phyloP scores from a whole-genome alignment of 1,140 invertebrate genomes.

The Pseudomyrmex cubaensis region DNA sequence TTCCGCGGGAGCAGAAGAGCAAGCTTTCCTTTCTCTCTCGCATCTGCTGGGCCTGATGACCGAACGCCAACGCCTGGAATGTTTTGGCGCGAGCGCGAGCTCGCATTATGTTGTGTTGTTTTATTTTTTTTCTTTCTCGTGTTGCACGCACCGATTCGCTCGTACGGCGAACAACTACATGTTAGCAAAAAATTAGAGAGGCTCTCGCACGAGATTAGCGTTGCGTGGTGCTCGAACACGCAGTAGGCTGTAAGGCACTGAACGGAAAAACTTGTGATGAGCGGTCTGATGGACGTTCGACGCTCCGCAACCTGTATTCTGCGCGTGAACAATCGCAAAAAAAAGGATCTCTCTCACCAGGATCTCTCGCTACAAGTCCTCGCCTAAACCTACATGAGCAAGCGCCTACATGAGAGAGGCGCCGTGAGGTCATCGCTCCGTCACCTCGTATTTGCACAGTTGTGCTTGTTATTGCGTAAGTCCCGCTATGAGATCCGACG shows the following conservation, averaged over 20 bases:
- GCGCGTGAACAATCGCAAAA: constrained; percentile 58
- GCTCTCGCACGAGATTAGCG: constrained; percentile 26
- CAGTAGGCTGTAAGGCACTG: constrained; percentile 74
- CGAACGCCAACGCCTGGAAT: constrained; percentile 41
- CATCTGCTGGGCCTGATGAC: constrained; percentile 5
- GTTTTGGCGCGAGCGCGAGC: constrained; percentile 37
- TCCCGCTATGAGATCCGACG: constrained; percentile 24
- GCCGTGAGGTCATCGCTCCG: constrained; percentile 61
- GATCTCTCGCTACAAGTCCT: constrained; percentile 66
- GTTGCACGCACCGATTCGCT: constrained; percentile 53
- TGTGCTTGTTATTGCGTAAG: constrained; percentile 52
- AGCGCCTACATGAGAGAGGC: constrained; percentile 24
- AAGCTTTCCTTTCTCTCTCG: constrained; percentile 18
- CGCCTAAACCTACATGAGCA: constrained; percentile 69
- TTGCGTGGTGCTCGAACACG: constrained; percentile 33
- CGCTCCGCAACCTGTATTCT: constrained; percentile 78
- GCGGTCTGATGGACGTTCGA: constrained; percentile 69
- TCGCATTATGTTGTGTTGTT: constrained; percentile 35
- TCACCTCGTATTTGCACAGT: constrained; percentile 68
- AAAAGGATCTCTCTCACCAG: constrained; percentile 31
- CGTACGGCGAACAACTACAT: too few species aligned
- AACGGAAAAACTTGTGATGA: constrained; percentile 66
- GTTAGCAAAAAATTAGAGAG: background rate
- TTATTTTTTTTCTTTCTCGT: constrained; percentile 21
- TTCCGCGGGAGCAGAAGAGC: constrained; percentile 10